Percentiles rank a stretch among this genome's conserved stretches.
phyloP scores from a whole-genome alignment of 2,113 vertebrate species.

The Athene noctua region DNA sequence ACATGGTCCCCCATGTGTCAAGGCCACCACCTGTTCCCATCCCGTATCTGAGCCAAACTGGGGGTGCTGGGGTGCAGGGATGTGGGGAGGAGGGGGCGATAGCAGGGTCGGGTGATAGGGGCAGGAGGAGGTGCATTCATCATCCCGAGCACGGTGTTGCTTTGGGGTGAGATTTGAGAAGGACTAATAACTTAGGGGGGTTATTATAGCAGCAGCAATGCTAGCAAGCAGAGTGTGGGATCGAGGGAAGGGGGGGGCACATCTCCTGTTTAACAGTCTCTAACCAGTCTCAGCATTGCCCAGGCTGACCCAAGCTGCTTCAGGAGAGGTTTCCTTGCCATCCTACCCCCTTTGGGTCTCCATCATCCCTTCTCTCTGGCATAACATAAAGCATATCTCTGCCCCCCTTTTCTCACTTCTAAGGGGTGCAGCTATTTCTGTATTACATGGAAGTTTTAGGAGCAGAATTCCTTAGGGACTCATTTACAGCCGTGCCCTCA shows the following conservation, averaged over 20 bases:
- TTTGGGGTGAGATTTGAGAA: background rate
- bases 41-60: background rate
- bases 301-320: background rate
- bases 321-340: background rate
- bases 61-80: background rate
- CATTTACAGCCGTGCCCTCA: conserved; percentile 52
- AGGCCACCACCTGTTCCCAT: rapidly evolving
- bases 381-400: background rate
- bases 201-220: background rate
- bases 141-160: background rate
- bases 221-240: background rate
- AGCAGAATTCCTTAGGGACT: conserved; percentile 61
- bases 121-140: background rate
- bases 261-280: background rate
- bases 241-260: background rate
- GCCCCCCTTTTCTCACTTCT: background rate
- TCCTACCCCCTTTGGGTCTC: background rate
- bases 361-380: background rate
- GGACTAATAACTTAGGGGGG: too few relatives aligned
- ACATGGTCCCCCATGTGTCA: rapidly evolving
- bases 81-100: background rate
- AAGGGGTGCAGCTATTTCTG: conserved; percentile 45
- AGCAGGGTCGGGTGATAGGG: rapidly evolving
- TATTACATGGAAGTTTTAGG: conserved; percentile 31
- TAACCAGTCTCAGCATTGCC: background rate